Evolutionary conservation across 92 coral and sea anemone genomes (phyloP).

Genomic region (Metridium senile): DNA sequence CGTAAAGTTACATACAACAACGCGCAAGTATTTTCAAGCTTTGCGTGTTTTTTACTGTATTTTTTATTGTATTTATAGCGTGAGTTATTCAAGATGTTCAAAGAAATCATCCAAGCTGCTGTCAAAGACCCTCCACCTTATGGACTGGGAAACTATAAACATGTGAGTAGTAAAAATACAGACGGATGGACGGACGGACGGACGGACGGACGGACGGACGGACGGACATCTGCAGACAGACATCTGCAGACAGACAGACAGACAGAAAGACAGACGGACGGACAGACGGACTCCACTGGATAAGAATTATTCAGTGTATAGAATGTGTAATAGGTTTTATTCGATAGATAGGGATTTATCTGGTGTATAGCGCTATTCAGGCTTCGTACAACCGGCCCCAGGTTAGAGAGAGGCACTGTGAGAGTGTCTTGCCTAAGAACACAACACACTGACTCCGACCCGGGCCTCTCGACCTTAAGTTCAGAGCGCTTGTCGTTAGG

Average conservation of each 20-base stretch:
- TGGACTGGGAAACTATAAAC: conserved; percentile 75
- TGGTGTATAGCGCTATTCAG: no score
- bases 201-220: neutral
- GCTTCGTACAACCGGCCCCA: no score
- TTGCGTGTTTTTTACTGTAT: neutral
- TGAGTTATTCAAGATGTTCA: conserved; percentile 66
- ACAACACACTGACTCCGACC: no score
- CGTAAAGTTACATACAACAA: no score
- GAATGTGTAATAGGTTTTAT: no score
- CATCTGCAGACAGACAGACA: neutral
- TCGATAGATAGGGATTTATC: no score
- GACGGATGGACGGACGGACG: neutral
- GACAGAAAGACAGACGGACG: neutral
- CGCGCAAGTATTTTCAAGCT: no score
- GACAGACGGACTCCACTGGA: neutral
- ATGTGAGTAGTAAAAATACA: conserved; percentile 34
- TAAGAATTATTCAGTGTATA: no score
- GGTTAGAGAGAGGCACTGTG: no score
- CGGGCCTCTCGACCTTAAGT: no score
- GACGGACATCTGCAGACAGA: neutral
- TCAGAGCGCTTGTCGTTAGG: no score
- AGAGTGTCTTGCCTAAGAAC: no score
- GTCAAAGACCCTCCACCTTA: conserved; percentile 76
- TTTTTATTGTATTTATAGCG: conserved; percentile 33
- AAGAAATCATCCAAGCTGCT: conserved; percentile 80